Percentiles rank a stretch among this genome's conserved stretches.
phyloP scores from a whole-genome alignment of 2,113 vertebrate genomes.

The Chitala chitala region DNA sequence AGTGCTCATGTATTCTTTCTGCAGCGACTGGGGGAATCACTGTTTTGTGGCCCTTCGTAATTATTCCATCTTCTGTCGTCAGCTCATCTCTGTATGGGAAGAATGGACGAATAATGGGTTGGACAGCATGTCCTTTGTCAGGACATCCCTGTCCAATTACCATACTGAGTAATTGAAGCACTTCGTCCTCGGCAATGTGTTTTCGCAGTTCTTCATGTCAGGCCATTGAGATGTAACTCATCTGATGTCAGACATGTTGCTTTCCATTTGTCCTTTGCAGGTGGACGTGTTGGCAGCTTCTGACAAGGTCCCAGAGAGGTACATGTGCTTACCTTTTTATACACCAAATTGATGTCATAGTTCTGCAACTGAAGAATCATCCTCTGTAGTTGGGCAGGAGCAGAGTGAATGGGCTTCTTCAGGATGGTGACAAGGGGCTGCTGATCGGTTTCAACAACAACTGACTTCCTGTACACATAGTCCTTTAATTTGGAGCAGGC shows the following conservation, averaged over 20 bases:
- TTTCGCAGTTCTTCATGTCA: conserved; percentile 11
- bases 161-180: background rate
- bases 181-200: conserved; percentile 8
- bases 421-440: conserved; percentile 26
- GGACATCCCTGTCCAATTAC: background rate
- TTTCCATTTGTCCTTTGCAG: background rate
- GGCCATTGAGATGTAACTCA: conserved; percentile 14
- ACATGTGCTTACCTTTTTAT: conserved; percentile 22
- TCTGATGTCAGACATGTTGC: conserved; percentile 8
- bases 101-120: background rate
- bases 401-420: conserved; percentile 17
- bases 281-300: too few species aligned
- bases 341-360: conserved; percentile 10
- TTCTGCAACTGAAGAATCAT: conserved; percentile 18
- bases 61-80: conserved; percentile 9
- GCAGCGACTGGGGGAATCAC: conserved; percentile 13
- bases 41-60: conserved; percentile 28
- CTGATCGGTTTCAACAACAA: conserved; percentile 25
- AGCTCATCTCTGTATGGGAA: conserved; percentile 23
- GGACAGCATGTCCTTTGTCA: background rate
- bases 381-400: conserved; percentile 7
- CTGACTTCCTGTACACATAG: background rate
- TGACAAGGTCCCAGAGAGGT: conserved; percentile 7
- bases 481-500: conserved; percentile 20
- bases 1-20: conserved; percentile 10